Evolutionary conservation across 2,888 invertebrate species (phyloP), one percentile per base, ranked within the genome.

Genomic region (Drosophila melanosoma): DNA sequence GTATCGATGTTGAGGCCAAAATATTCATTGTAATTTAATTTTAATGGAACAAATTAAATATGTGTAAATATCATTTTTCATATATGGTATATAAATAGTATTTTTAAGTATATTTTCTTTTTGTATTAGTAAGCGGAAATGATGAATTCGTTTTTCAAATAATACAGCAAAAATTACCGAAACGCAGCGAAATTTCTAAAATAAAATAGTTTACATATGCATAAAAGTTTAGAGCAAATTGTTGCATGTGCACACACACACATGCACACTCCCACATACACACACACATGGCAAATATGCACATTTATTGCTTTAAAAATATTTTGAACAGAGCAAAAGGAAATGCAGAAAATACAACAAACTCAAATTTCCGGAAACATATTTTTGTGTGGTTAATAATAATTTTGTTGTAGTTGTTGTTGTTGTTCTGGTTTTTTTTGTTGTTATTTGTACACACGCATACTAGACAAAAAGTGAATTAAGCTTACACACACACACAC

Each of bases 1-100:
- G 98, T 98, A 94, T 99, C 99, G 0, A 98, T 98, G 91, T 97
- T 98, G 49, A 99, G 93, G 0, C 99, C 98, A 94, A 97, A 99
- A 94, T 99, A 99, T 92, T 99, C 99, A 91, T 98, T n/a, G n/a
- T n/a, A n/a, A n/a, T n/a, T n/a, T n/a, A n/a, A n/a, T n/a, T n/a
- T n/a, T n/a, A n/a, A n/a, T n/a, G 26, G 4, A 26, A 29, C 29
- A 29, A 29, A 29, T 29, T 29, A 29, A 6, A 29, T 29, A 29
- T 4, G 6, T 29, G 6, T 29, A 29, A 29, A 29, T 6, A 0
- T 6, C 29, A 5, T 29, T 29, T 29, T 29, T 29, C 6, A 29
- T 29, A 29, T 29, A 6, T 29, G 6, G 1, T 29, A 6, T 29
- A 29, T 29, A 29, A 6, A 29, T 29, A 29, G 6, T 29, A 6